phyloP scores from a whole-genome alignment of 2,888 invertebrate genomes.

The Malthinus flaveolus region DNA sequence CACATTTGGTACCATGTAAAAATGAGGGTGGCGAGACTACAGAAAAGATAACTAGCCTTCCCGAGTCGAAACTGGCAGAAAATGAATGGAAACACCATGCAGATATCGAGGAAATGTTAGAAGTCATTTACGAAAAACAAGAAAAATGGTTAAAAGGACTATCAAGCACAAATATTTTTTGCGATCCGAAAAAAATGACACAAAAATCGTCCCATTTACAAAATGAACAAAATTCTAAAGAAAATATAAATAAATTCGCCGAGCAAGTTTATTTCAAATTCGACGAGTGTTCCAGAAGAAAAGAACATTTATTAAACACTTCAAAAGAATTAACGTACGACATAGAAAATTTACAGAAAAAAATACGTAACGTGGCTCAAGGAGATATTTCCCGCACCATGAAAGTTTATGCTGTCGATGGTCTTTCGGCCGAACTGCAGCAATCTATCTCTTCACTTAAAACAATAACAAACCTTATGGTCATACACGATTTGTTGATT shows the following conservation, averaged over 20 bases:
- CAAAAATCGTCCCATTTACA: too few relatives aligned
- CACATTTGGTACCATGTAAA: too few relatives aligned
- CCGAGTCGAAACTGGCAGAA: too few relatives aligned
- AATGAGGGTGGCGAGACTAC: too few relatives aligned
- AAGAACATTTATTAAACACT: neutral
- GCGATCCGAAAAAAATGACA: too few relatives aligned
- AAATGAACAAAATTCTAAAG: neutral
- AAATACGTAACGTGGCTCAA: slow-evolving; percentile 65
- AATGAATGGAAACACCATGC: too few relatives aligned
- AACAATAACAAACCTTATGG: slow-evolving; percentile 53
- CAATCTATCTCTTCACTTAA: slow-evolving; percentile 62
- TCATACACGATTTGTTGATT: slow-evolving; percentile 51
- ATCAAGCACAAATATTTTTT: too few relatives aligned
- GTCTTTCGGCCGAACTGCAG: slow-evolving; percentile 59
- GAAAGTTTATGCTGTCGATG: slow-evolving; percentile 64
- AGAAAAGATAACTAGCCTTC: too few relatives aligned
- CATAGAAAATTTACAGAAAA: slow-evolving; percentile 59
- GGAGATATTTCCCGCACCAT: slow-evolving; percentile 58
- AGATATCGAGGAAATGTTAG: too few relatives aligned
- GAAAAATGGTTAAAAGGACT: too few relatives aligned
- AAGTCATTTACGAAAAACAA: too few relatives aligned
- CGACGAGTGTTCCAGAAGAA: neutral
- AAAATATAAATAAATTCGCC: neutral
- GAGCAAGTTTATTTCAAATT: neutral
- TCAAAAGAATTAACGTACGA: slow-evolving; percentile 54